phyloP scores from a whole-genome alignment of 2,797 vertebrate genomes.

The Sciaenops ocellatus region DNA sequence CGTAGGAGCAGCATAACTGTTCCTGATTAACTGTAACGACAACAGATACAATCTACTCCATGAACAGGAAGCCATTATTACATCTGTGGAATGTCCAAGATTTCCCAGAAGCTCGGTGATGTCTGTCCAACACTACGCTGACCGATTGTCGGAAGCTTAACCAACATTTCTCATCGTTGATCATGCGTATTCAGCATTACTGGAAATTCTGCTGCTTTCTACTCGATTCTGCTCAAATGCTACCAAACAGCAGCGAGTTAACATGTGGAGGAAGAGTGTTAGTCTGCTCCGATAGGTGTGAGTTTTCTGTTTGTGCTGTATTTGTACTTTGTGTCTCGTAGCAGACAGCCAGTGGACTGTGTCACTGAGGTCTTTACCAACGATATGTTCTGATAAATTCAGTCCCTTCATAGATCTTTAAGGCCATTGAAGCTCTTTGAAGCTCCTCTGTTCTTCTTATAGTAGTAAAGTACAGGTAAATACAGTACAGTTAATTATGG shows the following conservation, averaged over 20 bases:
- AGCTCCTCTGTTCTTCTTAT: too few relatives aligned
- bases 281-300: neutral
- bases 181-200: neutral
- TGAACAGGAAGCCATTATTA: neutral
- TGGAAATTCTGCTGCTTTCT: neutral
- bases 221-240: too few relatives aligned
- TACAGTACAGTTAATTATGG: neutral
- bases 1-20: neutral
- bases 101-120: neutral
- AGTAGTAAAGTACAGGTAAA: too few relatives aligned
- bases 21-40: neutral
- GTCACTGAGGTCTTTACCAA: neutral
- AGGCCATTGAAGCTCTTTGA: too few relatives aligned
- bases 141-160: neutral
- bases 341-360: neutral
- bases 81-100: neutral
- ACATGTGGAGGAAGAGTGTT: neutral
- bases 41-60: neutral
- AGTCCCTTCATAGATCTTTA: neutral
- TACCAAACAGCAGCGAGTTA: neutral
- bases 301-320: neutral
- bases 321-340: neutral
- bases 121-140: neutral
- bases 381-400: neutral
- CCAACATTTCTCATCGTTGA: too few relatives aligned